Evolutionary conservation across 2,113 vertebrate species (phyloP).

Genomic region (Danionella cerebrum): DNA sequence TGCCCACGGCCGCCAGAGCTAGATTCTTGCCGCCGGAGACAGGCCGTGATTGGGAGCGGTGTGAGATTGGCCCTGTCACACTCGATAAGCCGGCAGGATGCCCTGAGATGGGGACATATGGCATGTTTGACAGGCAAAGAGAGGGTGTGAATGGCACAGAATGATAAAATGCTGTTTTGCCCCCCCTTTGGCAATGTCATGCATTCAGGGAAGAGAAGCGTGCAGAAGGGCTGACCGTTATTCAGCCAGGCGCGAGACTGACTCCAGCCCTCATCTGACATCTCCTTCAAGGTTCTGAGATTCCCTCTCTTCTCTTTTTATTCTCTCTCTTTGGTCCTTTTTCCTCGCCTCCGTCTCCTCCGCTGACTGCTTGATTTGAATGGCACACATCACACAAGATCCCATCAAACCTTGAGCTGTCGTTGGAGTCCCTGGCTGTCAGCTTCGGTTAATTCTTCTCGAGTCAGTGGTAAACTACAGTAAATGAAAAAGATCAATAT

Average conservation of each 20-base stretch:
- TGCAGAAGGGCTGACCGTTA: conserved; percentile 54
- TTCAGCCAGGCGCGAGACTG: conserved; percentile 63
- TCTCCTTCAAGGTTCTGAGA: conserved; percentile 11
- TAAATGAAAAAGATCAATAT: neutral
- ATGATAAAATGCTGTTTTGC: conserved; percentile 71
- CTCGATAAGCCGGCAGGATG: conserved; percentile 66
- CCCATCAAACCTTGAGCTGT: neutral
- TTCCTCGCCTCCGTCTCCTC: conserved; percentile 44
- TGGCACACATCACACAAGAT: conserved; percentile 1
- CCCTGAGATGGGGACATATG: conserved; percentile 71
- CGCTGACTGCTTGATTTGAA: conserved; percentile 45
- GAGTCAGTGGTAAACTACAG: neutral
- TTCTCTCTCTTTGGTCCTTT: conserved; percentile 54
- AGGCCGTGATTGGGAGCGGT: conserved; percentile 66
- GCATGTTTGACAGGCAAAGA: conserved; percentile 70
- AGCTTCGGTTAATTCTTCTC: neutral
- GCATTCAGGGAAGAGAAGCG: conserved; percentile 59
- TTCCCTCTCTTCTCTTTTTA: conserved; percentile 56
- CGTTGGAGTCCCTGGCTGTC: neutral
- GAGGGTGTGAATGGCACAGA: conserved; percentile 70
- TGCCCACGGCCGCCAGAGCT: conserved; percentile 44
- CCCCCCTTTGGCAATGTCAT: conserved; percentile 69
- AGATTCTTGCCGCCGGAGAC: conserved; percentile 51
- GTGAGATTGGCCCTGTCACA: conserved; percentile 73
- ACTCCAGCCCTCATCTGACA: conserved; percentile 42